Evolutionary conservation across 2,888 invertebrate genomes (phyloP).

Genomic region (Keiferia lycopersicella): DNA sequence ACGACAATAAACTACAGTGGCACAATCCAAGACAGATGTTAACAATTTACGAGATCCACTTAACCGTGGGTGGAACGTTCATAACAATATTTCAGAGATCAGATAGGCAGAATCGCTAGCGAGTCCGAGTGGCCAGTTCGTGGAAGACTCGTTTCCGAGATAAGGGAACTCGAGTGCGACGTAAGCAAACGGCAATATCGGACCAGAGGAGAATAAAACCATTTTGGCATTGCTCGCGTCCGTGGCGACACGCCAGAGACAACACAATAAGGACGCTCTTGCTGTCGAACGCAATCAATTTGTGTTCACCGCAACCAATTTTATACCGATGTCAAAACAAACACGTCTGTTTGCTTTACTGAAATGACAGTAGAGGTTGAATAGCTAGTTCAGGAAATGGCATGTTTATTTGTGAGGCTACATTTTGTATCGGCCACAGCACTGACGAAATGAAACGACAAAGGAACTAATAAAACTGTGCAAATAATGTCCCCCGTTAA

Average conservation of each 20-base stretch:
- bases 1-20: constrained; percentile 22
- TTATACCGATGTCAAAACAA: constrained; percentile 41
- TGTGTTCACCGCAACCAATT: constrained; percentile 65
- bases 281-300: constrained; percentile 68
- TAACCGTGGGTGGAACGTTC: constrained; percentile 32
- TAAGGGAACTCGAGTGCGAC: constrained; percentile 49
- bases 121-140: constrained; percentile 33
- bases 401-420: constrained; percentile 1
- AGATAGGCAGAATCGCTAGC: constrained; percentile 31
- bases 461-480: background rate
- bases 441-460: background rate
- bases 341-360: constrained; percentile 20
- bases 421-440: background rate
- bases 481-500: constrained; percentile 1
- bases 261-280: constrained; percentile 73
- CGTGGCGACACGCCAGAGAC: constrained; percentile 69
- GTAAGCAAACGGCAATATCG: constrained; percentile 68
- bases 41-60: constrained; percentile 30
- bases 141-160: constrained; percentile 36
- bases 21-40: constrained; percentile 29
- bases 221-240: constrained; percentile 55
- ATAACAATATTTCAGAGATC: constrained; percentile 35
- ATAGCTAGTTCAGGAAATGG: constrained; percentile 12
- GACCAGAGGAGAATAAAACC: constrained; percentile 60
- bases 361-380: constrained; percentile 6